phyloP scores from a whole-genome alignment of 2,797 vertebrate species.

The Acipenser oxyrinchus region DNA sequence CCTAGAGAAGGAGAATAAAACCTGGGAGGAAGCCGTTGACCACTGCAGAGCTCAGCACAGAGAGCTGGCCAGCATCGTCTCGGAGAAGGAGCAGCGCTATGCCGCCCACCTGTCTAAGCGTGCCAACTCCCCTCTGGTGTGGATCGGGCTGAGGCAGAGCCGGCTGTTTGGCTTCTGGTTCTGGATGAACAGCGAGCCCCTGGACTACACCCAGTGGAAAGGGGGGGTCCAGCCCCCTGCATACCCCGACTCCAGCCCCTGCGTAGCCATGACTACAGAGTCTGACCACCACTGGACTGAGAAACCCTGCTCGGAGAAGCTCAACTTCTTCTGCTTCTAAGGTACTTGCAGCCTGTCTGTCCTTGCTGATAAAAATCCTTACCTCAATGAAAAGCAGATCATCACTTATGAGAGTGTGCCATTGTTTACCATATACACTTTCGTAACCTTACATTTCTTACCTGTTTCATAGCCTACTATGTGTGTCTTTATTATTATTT shows the following conservation, averaged over 20 bases:
- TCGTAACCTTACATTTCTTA: too few relatives aligned
- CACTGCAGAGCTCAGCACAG: neutral
- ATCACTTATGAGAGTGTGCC: too few relatives aligned
- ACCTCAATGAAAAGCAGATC: too few relatives aligned
- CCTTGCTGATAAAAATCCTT: too few relatives aligned
- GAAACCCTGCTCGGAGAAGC: conserved; percentile 2
- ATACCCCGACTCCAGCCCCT: neutral
- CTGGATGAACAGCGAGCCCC: neutral
- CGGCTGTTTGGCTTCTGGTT: conserved; percentile 4
- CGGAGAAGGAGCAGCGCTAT: neutral
- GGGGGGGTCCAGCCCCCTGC: too few relatives aligned
- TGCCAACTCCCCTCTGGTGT: neutral
- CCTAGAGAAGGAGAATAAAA: neutral
- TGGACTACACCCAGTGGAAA: neutral
- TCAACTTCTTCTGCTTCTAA: conserved; percentile 7
- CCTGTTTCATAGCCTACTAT: too few relatives aligned
- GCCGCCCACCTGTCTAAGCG: neutral
- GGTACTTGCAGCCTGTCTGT: neutral
- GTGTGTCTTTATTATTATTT: too few relatives aligned
- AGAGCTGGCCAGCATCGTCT: conserved; percentile 4
- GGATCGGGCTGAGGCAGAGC: conserved; percentile 3
- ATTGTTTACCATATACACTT: too few relatives aligned
- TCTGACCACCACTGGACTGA: neutral
- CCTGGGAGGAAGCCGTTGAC: conserved; percentile 5
- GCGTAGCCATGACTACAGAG: conserved; percentile 1